Percentiles rank a stretch among this genome's conserved stretches.
Conservation (phyloP, 2,888 invertebrate species). For the Byasa hedistus region DNA sequence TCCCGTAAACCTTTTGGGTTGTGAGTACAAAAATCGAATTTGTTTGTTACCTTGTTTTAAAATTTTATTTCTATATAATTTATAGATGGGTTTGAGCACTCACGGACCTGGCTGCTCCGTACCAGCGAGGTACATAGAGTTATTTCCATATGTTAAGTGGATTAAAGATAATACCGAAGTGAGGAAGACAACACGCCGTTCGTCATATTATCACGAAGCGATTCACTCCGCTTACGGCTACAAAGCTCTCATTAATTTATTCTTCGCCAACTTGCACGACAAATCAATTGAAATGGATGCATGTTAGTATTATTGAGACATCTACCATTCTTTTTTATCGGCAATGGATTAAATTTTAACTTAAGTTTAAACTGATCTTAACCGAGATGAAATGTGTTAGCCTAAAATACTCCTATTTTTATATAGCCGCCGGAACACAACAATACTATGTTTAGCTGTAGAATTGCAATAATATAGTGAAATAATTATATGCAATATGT, state of each 20-base stretch:
- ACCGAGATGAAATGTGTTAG: too few species aligned
- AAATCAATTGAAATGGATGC: background rate
- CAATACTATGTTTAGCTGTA: too few species aligned
- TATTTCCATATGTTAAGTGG: slow-evolving; percentile 38
- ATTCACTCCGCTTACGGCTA: slow-evolving; percentile 3
- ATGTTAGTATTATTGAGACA: background rate
- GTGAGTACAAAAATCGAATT: too few species aligned
- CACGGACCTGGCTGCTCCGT: slow-evolving; percentile 38
- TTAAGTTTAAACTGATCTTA: too few species aligned
- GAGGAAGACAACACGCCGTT: slow-evolving; percentile 11
- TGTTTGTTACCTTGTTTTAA: too few species aligned
- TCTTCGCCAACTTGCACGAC: slow-evolving; percentile 8
- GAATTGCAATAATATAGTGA: too few species aligned
- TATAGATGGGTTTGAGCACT: slow-evolving; percentile 37
- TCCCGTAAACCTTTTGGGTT: too few species aligned
- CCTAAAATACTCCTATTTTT: too few species aligned
- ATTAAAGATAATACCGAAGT: slow-evolving; percentile 25
- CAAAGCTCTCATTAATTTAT: slow-evolving; percentile 10
- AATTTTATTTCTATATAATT: background rate
- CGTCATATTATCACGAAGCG: slow-evolving; percentile 3
- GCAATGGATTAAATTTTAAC: too few species aligned
- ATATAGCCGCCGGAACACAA: too few species aligned
- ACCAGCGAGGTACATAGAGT: slow-evolving; percentile 37
- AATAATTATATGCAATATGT: too few species aligned
- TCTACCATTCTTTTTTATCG: too few species aligned